phyloP scores from a whole-genome alignment of 1,140 invertebrate genomes.

The Paramacrobiotus metropolitanus region DNA sequence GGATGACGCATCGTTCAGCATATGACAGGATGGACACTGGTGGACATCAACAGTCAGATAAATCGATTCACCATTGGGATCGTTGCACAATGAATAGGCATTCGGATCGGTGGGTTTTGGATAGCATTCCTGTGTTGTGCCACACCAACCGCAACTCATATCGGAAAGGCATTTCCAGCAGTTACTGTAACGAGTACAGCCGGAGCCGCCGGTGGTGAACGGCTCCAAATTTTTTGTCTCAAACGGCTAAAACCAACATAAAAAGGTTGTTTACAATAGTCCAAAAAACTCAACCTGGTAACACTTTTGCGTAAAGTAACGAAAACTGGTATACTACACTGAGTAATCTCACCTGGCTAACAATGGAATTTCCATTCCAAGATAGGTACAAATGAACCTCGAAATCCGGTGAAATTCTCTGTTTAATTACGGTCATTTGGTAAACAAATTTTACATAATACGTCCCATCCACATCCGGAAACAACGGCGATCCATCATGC shows the following conservation, averaged over 20 bases:
- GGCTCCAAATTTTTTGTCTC: background rate
- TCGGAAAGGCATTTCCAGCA: constrained; percentile 69
- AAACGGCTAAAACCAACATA: background rate
- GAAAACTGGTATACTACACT: too few species aligned
- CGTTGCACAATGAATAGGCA: background rate
- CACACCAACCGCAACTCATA: constrained; percentile 69
- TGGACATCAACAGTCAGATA: constrained; percentile 52
- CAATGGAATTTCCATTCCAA: constrained; percentile 3
- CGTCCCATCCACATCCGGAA: background rate
- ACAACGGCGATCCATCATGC: background rate
- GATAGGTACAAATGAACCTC: background rate
- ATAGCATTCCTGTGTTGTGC: constrained; percentile 21
- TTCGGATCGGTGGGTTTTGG: constrained; percentile 9
- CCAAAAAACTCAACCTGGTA: too few species aligned
- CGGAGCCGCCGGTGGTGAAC: constrained; percentile 30
- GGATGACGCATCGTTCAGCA: constrained; percentile 23
- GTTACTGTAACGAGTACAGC: constrained; percentile 50
- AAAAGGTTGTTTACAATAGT: background rate
- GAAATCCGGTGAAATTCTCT: background rate
- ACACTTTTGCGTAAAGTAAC: too few species aligned
- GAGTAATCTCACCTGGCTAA: background rate
- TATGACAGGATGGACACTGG: constrained; percentile 58
- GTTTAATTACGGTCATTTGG: background rate
- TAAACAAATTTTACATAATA: constrained; percentile 2
- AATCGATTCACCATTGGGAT: constrained; percentile 29